phyloP scores from a whole-genome alignment of 1,140 invertebrate species.

The Microplitis mediator region DNA sequence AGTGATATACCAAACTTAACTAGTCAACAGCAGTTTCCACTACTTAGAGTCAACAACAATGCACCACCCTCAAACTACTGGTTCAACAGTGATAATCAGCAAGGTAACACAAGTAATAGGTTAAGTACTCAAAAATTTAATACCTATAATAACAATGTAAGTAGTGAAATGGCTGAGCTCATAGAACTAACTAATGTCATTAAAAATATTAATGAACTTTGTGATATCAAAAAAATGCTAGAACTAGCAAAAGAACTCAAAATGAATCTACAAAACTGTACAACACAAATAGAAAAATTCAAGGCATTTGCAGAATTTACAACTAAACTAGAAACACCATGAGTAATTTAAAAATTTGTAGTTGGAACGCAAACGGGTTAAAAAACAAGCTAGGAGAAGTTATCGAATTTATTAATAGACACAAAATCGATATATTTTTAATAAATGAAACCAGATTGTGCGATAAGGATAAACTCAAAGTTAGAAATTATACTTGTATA shows the following conservation, averaged over 20 bases:
- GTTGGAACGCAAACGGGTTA: background rate
- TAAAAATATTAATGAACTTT: background rate
- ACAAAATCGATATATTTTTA: background rate
- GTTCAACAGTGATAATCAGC: background rate
- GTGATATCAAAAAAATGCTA: background rate
- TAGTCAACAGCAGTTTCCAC: too few species aligned
- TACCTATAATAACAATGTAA: background rate
- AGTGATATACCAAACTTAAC: too few species aligned
- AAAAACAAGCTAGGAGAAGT: background rate
- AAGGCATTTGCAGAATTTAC: background rate
- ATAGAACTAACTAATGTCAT: background rate
- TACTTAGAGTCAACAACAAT: background rate
- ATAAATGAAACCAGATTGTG: background rate
- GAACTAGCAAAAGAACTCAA: constrained; percentile 4
- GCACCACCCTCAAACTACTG: background rate
- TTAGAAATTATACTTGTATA: background rate
- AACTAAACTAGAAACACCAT: background rate
- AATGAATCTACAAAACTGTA: background rate
- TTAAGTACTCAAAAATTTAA: too few species aligned
- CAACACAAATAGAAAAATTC: background rate
- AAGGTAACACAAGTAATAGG: background rate
- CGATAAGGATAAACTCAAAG: background rate
- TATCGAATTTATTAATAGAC: background rate
- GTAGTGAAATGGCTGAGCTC: background rate
- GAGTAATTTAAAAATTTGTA: background rate